These are phyloP conservation scores for Virgularia gustaviana DNA, from an alignment of 92 coral and sea anemone species.

Conservation along the genomic window DNA sequence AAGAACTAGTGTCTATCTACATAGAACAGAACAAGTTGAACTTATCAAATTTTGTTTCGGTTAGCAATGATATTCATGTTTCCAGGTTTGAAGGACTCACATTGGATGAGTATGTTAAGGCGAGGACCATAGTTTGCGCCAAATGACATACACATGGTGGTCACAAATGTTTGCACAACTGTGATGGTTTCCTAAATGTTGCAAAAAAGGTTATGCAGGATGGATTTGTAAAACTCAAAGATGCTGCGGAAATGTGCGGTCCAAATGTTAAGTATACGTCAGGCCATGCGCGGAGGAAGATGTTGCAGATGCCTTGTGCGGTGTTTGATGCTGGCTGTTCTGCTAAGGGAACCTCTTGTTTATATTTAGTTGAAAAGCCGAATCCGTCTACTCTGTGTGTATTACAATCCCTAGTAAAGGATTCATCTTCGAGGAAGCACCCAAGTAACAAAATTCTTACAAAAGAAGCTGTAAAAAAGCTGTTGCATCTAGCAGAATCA, in stretches of 20 bases:
- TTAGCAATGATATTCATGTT: slow-evolving; percentile 23
- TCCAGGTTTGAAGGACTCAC: slow-evolving; percentile 30
- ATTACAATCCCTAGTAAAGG: slow-evolving; percentile 19
- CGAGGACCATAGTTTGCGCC: background rate
- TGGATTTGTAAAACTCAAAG: slow-evolving; percentile 11
- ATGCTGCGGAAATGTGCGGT: slow-evolving; percentile 12
- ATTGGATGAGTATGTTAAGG: slow-evolving; percentile 23
- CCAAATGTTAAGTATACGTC: slow-evolving; percentile 4
- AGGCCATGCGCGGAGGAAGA: slow-evolving; percentile 32
- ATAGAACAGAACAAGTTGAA: slow-evolving; percentile 18
- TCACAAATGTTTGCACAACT: slow-evolving; percentile 10
- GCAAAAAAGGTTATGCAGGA: slow-evolving; percentile 5
- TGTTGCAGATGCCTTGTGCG: slow-evolving; percentile 42
- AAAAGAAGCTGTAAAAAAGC: slow-evolving; percentile 20
- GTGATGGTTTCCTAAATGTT: slow-evolving; percentile 32
- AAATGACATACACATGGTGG: background rate
- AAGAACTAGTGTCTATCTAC: background rate
- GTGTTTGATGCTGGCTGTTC: slow-evolving; percentile 29
- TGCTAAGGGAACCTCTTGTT: slow-evolving; percentile 27
- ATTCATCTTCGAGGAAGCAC: background rate
- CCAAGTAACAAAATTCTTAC: slow-evolving; percentile 16
- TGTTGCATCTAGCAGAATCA: slow-evolving; percentile 31
- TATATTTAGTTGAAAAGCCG: slow-evolving; percentile 45
- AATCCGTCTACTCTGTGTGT: background rate
- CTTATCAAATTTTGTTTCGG: slow-evolving; percentile 12